phyloP scores from a whole-genome alignment of 2,888 invertebrate species.

The Seira sanloemensis region DNA sequence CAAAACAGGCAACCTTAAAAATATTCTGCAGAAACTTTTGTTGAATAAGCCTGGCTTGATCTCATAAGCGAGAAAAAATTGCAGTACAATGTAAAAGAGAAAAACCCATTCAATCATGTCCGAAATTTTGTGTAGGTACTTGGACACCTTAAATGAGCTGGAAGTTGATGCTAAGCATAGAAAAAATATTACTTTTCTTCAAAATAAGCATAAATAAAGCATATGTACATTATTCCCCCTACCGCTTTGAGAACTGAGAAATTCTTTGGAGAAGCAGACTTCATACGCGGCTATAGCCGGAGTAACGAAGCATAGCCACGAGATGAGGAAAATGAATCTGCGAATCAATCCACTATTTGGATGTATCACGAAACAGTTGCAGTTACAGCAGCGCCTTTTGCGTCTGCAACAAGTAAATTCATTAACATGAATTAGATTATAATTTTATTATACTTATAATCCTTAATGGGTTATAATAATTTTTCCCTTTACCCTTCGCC shows the following conservation, averaged over 20 bases:
- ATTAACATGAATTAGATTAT: no score
- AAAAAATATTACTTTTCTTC: neutral
- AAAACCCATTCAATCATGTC: constrained; percentile 52
- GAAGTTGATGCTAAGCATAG: neutral
- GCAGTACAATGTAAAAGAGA: constrained; percentile 44
- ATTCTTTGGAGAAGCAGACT: constrained; percentile 47
- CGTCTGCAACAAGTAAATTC: no score
- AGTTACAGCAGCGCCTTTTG: no score
- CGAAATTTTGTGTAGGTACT: constrained; percentile 23
- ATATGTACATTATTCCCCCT: neutral
- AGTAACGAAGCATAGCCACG: constrained; percentile 54
- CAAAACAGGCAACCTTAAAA: constrained; percentile 41
- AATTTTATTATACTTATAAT: no score
- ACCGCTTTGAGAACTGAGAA: neutral
- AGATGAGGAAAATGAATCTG: constrained; percentile 27
- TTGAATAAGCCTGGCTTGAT: constrained; percentile 57
- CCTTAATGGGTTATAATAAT: no score
- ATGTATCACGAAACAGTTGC: constrained; percentile 65
- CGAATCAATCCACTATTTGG: constrained; percentile 62
- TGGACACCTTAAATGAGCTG: neutral
- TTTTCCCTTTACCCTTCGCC: no score
- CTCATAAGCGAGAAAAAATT: constrained; percentile 63
- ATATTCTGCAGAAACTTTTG: constrained; percentile 47
- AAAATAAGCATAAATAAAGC: no score
- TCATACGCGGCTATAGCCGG: constrained; percentile 67